Conservation (phyloP, 2,113 vertebrate species). For the Pelvicachromis taeniatus region DNA sequence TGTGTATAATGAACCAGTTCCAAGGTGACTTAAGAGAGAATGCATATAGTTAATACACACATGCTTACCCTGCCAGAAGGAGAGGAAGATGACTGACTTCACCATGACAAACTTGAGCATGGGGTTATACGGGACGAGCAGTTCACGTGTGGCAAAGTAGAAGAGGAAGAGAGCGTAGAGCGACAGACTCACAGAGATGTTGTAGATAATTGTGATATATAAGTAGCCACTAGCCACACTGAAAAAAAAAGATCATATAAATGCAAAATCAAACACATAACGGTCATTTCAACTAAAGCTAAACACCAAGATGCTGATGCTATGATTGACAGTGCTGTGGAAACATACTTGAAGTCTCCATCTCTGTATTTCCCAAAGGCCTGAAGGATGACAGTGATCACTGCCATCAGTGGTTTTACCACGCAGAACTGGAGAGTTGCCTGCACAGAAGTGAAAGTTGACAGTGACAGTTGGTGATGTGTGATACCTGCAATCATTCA, state of each 20-base stretch:
- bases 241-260: not conserved
- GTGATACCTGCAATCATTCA: not conserved
- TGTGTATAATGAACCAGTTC: not conserved
- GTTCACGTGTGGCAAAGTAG: slow-evolving; percentile 91
- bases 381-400: slow-evolving; percentile 90
- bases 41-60: not conserved
- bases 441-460: slow-evolving; percentile 59
- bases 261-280: not conserved
- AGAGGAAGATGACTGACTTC: slow-evolving; percentile 96
- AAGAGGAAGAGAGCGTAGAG: slow-evolving; percentile 94
- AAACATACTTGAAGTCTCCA: slow-evolving; percentile 93
- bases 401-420: slow-evolving; percentile 92
- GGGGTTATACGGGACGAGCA: slow-evolving; percentile 90
- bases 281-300: not conserved
- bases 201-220: slow-evolving; percentile 95
- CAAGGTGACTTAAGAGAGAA: not conserved
- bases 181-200: slow-evolving; percentile 94
- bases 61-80: slow-evolving; percentile 92
- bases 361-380: slow-evolving; percentile 92
- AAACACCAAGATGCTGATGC: not conserved
- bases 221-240: slow-evolving; percentile 94
- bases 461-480: not conserved
- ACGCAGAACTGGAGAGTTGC: slow-evolving; percentile 95
- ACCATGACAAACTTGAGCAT: slow-evolving; percentile 99
- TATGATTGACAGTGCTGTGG: not conserved